A percentile compares a stretch with the other conserved stretches of the same genome.
Conservation (phyloP, 2,888 invertebrate genomes). For the Rhagophthalmus giganteus region DNA sequence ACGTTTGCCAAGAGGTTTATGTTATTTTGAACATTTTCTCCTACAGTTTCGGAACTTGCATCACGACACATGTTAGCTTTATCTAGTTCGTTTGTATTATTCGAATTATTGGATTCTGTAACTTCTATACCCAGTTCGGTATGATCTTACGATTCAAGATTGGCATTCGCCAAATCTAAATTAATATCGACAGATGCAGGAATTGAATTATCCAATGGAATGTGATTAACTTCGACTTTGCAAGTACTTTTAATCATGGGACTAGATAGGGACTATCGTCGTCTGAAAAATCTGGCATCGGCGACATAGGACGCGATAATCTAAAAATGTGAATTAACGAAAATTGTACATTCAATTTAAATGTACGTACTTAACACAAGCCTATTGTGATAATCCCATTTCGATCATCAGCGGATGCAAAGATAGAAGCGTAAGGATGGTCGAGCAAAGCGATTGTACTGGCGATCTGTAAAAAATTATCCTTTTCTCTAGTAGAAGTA, state of each 20-base stretch:
- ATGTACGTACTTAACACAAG: conserved; percentile 71
- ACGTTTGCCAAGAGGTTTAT: conserved; percentile 67
- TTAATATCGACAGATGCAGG: conserved; percentile 11
- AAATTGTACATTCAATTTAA: background rate
- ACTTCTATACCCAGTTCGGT: conserved; percentile 50
- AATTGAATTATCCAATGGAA: conserved; percentile 17
- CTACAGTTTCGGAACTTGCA: conserved; percentile 67
- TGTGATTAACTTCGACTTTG: conserved; percentile 6
- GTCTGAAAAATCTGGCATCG: conserved; percentile 67
- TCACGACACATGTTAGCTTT: conserved; percentile 68
- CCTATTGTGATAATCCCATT: conserved; percentile 78
- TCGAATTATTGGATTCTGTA: conserved; percentile 49
- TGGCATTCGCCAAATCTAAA: conserved; percentile 33
- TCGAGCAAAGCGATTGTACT: conserved; percentile 84
- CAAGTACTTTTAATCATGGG: conserved; percentile 8
- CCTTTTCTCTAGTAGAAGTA: conserved; percentile 84
- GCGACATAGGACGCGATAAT: conserved; percentile 72
- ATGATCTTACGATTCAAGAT: conserved; percentile 45
- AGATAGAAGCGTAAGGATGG: conserved; percentile 85
- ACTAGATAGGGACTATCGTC: conserved; percentile 52
- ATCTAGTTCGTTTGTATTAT: conserved; percentile 45
- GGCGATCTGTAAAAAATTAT: conserved; percentile 93
- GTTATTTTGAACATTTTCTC: conserved; percentile 63
- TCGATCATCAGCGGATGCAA: conserved; percentile 89
- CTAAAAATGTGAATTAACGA: conserved; percentile 49